Evolutionary conservation across 2,797 vertebrate species (phyloP).

Genomic region (Scleropages formosus): DNA sequence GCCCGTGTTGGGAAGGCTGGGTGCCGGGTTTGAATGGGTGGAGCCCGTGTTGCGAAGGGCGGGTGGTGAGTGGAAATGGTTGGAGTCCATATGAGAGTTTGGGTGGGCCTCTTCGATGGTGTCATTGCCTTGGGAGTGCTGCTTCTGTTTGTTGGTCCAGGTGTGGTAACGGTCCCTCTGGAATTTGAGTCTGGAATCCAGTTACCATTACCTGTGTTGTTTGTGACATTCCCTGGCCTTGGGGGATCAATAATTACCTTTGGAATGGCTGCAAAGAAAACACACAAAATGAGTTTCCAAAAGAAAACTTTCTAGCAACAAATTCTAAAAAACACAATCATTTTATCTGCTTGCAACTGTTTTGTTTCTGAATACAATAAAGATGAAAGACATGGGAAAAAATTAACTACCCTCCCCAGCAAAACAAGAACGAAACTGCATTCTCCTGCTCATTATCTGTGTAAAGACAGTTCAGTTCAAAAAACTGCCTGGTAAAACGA

Average conservation of each 20-base stretch:
- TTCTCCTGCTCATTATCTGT: not conserved
- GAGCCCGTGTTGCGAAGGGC: not conserved
- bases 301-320: no score
- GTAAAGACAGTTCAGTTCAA: not conserved
- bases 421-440: not conserved
- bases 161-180: not conserved
- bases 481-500: not conserved
- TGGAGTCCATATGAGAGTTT: not conserved
- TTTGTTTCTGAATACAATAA: not conserved
- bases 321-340: no score
- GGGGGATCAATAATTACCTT: constrained; percentile 62
- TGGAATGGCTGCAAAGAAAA: constrained; percentile 56
- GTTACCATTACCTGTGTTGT: not conserved
- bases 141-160: not conserved
- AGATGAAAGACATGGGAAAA: not conserved
- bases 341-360: not conserved
- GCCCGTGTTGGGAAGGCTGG: constrained; percentile 16
- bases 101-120: not conserved
- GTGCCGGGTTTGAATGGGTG: not conserved
- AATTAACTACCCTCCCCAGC: not conserved
- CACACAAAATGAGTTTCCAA: not conserved
- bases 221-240: constrained; percentile 39
- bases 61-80: not conserved
- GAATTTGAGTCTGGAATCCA: not conserved
- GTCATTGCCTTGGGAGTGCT: not conserved